phyloP scores from a whole-genome alignment of 2,888 invertebrate genomes.

The Meghimatium bilineatum region DNA sequence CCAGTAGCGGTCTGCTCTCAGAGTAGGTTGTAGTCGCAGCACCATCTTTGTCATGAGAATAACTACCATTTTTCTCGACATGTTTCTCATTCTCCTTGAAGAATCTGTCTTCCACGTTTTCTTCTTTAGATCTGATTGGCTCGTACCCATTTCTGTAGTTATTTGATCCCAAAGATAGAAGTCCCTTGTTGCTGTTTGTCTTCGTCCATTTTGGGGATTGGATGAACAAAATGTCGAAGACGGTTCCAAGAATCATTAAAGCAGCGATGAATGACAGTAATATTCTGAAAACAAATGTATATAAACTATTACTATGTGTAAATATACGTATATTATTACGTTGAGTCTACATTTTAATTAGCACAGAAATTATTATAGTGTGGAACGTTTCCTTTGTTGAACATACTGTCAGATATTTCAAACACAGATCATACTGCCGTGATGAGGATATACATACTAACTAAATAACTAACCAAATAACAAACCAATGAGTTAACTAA shows the following conservation, averaged over 20 bases:
- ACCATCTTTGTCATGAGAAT: background rate
- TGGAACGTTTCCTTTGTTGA: too few relatives aligned
- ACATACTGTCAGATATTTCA: too few relatives aligned
- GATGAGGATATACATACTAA: too few relatives aligned
- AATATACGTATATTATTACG: too few relatives aligned
- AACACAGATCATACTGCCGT: too few relatives aligned
- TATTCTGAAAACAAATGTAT: constrained; percentile 41
- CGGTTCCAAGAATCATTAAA: constrained; percentile 48
- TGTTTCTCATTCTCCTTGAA: background rate
- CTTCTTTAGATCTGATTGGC: background rate
- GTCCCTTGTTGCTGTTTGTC: background rate
- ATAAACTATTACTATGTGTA: too few relatives aligned
- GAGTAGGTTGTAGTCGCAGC: background rate
- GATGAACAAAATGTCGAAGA: constrained; percentile 43
- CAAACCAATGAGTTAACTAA: too few relatives aligned
- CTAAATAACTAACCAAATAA: too few relatives aligned
- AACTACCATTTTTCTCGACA: background rate
- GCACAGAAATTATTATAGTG: too few relatives aligned
- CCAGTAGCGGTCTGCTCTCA: background rate
- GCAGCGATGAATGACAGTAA: constrained; percentile 39
- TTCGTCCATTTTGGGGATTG: constrained; percentile 48
- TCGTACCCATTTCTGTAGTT: constrained; percentile 30
- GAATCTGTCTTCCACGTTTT: background rate
- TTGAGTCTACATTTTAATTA: too few relatives aligned
- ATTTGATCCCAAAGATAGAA: background rate